These are phyloP conservation scores for Odontothrips loti DNA, from an alignment of 2,888 invertebrate species.

Conservation along the genomic window DNA sequence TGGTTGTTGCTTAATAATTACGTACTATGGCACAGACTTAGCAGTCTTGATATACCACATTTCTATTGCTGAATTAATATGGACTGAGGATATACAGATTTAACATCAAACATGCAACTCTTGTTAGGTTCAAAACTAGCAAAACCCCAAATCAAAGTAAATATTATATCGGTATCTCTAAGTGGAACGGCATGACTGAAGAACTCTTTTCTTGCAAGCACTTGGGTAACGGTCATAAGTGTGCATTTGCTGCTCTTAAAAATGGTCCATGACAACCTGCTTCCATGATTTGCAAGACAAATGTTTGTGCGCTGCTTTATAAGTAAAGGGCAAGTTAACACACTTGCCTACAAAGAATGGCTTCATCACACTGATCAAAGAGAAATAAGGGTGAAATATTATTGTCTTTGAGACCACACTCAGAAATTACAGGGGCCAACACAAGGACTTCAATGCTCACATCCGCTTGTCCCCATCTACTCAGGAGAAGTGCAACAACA, in stretches of 20 bases:
- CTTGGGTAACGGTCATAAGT: slow-evolving; percentile 24
- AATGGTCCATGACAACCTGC: slow-evolving; percentile 14
- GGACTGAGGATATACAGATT: too few species aligned
- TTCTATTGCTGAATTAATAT: too few species aligned
- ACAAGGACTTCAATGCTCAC: slow-evolving; percentile 21
- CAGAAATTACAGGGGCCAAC: slow-evolving; percentile 19
- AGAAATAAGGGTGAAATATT: slow-evolving; percentile 25
- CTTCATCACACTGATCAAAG: slow-evolving; percentile 17
- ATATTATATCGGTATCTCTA: neutral
- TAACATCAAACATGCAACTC: neutral
- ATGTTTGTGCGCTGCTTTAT: slow-evolving; percentile 16
- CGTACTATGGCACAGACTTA: neutral
- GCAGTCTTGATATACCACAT: neutral
- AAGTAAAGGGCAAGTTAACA: neutral
- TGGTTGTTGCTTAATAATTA: neutral
- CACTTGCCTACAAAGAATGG: neutral
- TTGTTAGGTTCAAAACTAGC: neutral
- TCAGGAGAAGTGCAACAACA: neutral
- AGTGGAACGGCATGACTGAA: slow-evolving; percentile 19
- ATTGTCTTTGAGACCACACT: slow-evolving; percentile 26
- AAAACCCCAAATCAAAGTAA: neutral
- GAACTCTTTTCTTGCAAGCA: slow-evolving; percentile 16
- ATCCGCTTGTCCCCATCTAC: slow-evolving; percentile 13
- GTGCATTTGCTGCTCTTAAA: neutral
- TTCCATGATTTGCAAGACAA: slow-evolving; percentile 1